phyloP scores from a whole-genome alignment of 2,888 invertebrate genomes.

The Leuctra nigra region DNA sequence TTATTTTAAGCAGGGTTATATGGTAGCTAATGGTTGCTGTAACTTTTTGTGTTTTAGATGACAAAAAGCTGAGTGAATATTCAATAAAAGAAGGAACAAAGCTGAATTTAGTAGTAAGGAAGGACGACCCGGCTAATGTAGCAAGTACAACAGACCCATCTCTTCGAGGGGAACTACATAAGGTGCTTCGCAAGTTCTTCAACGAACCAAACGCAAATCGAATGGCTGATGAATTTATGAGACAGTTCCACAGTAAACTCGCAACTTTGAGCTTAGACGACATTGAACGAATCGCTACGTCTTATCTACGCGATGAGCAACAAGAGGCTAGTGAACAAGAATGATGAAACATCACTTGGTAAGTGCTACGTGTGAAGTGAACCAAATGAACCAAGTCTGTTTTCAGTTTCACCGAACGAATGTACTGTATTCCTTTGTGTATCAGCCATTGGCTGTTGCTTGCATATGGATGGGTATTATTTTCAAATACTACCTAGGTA shows the following conservation, averaged over 20 bases:
- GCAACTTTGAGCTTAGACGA: slow-evolving; percentile 25
- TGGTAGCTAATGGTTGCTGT: too few relatives aligned
- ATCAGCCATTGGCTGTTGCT: too few relatives aligned
- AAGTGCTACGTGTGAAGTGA: too few relatives aligned
- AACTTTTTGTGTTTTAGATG: neutral
- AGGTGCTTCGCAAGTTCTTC: slow-evolving; percentile 20
- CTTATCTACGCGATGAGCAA: slow-evolving; percentile 24
- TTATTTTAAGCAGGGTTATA: too few relatives aligned
- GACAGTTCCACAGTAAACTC: slow-evolving; percentile 20
- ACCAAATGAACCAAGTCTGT: too few relatives aligned
- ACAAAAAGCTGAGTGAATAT: slow-evolving; percentile 3
- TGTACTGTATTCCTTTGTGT: too few relatives aligned
- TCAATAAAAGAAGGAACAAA: slow-evolving; percentile 3
- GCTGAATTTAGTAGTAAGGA: neutral
- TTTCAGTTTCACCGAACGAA: too few relatives aligned
- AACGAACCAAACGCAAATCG: slow-evolving; percentile 23
- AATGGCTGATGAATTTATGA: slow-evolving; percentile 25
- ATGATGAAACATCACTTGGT: too few relatives aligned
- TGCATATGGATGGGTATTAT: too few relatives aligned
- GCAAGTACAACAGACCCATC: neutral
- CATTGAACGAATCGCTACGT: slow-evolving; percentile 24
- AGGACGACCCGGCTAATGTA: neutral
- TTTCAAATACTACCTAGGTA: too few relatives aligned
- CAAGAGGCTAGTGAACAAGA: neutral
- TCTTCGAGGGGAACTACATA: neutral